A percentile compares a stretch with the other conserved stretches of the same genome.
These are phyloP conservation scores for Cynoglossus semilaevis DNA, from an alignment of 2,113 vertebrate genomes.

Conservation along the genomic window DNA sequence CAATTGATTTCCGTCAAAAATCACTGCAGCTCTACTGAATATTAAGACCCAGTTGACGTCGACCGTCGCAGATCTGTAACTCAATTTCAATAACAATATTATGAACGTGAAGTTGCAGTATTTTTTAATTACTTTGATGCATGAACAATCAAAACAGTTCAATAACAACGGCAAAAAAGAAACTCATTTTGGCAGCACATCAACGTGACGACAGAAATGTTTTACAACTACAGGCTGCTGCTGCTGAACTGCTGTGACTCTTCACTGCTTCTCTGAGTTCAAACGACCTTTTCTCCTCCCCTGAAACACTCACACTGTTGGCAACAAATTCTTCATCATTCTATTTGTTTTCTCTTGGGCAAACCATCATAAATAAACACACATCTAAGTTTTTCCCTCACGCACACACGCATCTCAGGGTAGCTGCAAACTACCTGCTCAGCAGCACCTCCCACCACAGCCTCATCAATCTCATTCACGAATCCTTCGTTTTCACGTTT, in stretches of 20 bases:
- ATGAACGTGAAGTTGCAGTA: too few species aligned
- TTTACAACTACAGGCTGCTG: background rate
- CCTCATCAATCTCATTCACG: background rate
- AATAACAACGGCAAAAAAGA: too few species aligned
- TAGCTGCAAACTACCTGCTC: background rate
- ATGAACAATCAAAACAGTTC: background rate
- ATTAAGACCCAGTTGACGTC: too few species aligned
- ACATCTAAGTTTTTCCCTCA: background rate
- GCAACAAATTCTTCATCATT: background rate
- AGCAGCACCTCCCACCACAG: background rate
- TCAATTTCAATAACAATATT: too few species aligned
- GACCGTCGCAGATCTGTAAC: too few species aligned
- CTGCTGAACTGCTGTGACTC: background rate
- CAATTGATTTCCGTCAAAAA: too few species aligned
- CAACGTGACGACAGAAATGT: background rate
- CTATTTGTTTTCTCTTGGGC: background rate
- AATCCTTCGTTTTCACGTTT: conserved; percentile 1
- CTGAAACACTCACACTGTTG: background rate
- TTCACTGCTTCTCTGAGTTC: background rate
- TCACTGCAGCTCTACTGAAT: too few species aligned
- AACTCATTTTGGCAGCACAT: background rate
- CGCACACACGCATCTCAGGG: background rate
- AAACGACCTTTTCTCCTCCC: background rate
- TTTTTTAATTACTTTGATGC: too few species aligned
- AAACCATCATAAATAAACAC: background rate